These are phyloP conservation scores for Coluber constrictor DNA, from an alignment of 2,797 vertebrate species.

Conservation along the genomic window DNA sequence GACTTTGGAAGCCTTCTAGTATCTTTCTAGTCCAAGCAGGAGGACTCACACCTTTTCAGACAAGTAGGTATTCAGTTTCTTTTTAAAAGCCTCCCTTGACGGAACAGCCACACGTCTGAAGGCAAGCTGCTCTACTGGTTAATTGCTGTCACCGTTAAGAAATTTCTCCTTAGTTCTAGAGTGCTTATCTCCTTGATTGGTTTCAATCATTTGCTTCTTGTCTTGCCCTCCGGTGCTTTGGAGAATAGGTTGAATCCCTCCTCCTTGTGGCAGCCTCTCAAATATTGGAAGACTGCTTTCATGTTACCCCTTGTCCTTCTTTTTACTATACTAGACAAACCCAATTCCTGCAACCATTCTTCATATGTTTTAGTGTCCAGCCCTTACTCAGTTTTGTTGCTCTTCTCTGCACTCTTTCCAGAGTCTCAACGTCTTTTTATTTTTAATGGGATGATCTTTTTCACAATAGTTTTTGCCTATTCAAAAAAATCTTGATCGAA, in stretches of 20 bases:
- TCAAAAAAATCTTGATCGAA: background rate
- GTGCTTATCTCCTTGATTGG: background rate
- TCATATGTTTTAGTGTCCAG: background rate
- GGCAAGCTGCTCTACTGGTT: background rate
- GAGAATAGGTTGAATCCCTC: background rate
- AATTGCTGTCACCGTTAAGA: background rate
- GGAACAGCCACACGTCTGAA: background rate
- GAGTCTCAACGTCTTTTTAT: background rate
- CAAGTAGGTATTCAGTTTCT: background rate
- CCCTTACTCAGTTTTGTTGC: background rate
- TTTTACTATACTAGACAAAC: background rate
- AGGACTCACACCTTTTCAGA: background rate
- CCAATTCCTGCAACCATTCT: background rate
- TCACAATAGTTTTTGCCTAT: background rate
- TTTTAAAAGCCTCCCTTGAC: background rate
- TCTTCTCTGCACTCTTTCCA: background rate
- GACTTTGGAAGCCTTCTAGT: background rate
- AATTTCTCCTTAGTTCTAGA: background rate
- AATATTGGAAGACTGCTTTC: background rate
- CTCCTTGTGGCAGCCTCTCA: background rate
- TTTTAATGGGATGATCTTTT: background rate
- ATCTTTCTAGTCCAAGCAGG: background rate
- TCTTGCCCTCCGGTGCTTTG: background rate
- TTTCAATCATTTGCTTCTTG: background rate
- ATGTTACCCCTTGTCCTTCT: background rate